phyloP scores from a whole-genome alignment of 2,113 vertebrate species.

The Syngnathus scovelli region DNA sequence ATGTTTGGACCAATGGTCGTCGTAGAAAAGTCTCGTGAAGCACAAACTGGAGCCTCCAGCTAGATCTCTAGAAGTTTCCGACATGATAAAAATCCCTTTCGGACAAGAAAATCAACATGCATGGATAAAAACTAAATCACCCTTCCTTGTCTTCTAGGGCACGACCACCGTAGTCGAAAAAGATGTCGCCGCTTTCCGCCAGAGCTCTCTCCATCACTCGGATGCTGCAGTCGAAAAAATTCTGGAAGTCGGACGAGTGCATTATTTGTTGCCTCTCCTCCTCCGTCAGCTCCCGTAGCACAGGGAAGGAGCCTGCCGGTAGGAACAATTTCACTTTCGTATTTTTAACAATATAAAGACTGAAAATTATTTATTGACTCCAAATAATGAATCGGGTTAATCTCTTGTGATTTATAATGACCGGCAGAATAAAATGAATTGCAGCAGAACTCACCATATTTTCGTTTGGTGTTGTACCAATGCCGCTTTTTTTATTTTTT shows the following conservation, averaged over 20 bases:
- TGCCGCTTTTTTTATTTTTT: not conserved
- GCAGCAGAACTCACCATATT: too few species aligned
- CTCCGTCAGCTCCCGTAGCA: conserved; percentile 85
- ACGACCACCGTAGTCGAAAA: conserved; percentile 92
- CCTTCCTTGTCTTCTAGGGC: conserved; percentile 93
- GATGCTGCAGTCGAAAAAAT: conserved; percentile 94
- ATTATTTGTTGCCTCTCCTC: conserved; percentile 95
- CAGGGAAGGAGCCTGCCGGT: conserved; percentile 37
- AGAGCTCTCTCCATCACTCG: conserved; percentile 92
- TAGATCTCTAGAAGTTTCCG: conserved; percentile 73
- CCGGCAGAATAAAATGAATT: too few species aligned
- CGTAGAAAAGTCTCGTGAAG: conserved; percentile 88
- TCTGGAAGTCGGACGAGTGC: conserved; percentile 93
- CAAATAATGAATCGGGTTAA: too few species aligned
- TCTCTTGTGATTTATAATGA: too few species aligned
- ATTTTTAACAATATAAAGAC: not conserved
- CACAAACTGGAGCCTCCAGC: conserved; percentile 90
- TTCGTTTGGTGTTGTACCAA: too few species aligned
- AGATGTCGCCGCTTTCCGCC: conserved; percentile 90
- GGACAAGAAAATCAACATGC: not conserved
- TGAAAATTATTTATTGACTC: too few species aligned
- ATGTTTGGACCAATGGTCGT: conserved; percentile 97
- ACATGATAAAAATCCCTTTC: not conserved
- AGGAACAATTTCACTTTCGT: not conserved
- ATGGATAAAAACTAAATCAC: conserved; percentile 55